phyloP scores from a whole-genome alignment of 64 coral and sea anemone genomes.

The Platygyra sinensis region DNA sequence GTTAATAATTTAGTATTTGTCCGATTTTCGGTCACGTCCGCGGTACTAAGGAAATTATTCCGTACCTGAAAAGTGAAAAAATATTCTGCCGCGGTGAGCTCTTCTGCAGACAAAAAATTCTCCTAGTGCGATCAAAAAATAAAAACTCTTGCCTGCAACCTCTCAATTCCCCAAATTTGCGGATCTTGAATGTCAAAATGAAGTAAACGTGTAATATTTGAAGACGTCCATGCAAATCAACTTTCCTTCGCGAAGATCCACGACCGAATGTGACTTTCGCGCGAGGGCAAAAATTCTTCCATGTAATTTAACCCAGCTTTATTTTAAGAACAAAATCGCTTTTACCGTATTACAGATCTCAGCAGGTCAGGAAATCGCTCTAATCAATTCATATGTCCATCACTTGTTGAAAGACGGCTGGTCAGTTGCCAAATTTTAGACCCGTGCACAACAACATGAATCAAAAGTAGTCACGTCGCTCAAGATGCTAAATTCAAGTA shows the following conservation, averaged over 20 bases:
- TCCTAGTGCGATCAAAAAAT: background rate
- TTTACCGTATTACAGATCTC: background rate
- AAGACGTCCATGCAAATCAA: background rate
- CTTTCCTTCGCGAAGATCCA: background rate
- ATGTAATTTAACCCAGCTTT: background rate
- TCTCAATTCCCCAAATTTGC: background rate
- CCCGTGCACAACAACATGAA: background rate
- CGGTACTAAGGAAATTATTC: background rate
- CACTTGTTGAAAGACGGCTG: background rate
- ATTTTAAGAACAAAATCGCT: background rate
- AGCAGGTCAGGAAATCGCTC: background rate
- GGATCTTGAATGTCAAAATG: background rate
- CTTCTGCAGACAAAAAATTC: background rate
- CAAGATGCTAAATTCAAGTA: background rate
- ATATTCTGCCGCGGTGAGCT: background rate
- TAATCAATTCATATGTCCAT: background rate
- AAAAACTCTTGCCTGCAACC: background rate
- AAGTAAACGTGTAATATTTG: background rate
- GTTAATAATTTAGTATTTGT: constrained; percentile 51
- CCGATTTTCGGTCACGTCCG: constrained; percentile 32
- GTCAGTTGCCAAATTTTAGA: background rate
- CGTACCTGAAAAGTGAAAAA: background rate
- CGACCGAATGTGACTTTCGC: background rate
- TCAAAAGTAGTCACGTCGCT: background rate
- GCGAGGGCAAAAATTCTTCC: background rate